Percentiles rank a stretch among this genome's conserved stretches.
Evolutionary conservation across 2,888 invertebrate species (phyloP).

Genomic region (Tachystola acroxantha): DNA sequence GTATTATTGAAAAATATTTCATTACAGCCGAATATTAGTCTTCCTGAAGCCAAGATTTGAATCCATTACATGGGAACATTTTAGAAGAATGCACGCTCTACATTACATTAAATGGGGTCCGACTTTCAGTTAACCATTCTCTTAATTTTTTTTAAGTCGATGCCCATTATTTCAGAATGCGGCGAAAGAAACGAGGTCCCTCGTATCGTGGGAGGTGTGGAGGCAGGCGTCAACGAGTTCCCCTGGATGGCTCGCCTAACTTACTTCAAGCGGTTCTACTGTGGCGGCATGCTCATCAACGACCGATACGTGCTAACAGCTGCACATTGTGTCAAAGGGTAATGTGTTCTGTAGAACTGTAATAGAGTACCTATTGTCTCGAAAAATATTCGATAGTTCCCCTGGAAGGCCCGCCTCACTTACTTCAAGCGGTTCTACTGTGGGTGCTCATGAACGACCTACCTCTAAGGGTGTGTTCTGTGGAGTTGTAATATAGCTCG

Average conservation of each 20-base stretch:
- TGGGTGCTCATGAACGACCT: constrained; percentile 91
- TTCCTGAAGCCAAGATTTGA: too few relatives aligned
- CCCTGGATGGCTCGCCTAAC: constrained; percentile 94
- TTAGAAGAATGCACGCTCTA: too few relatives aligned
- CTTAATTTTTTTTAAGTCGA: too few relatives aligned
- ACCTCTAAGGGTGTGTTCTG: too few relatives aligned
- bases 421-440: constrained; percentile 95
- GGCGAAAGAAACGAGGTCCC: constrained; percentile 89
- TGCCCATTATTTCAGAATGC: constrained; percentile 81
- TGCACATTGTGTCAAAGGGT: constrained; percentile 95
- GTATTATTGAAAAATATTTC: too few relatives aligned
- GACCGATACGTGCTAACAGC: constrained; percentile 93
- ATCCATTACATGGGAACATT: too few relatives aligned
- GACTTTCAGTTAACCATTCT: too few relatives aligned
- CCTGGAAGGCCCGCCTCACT: constrained; percentile 92
- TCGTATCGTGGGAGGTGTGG: constrained; percentile 89
- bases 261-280: constrained; percentile 93
- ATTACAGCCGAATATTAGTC: too few relatives aligned
- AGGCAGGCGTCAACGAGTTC: constrained; percentile 87
- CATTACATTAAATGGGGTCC: too few relatives aligned
- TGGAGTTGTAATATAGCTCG: too few relatives aligned
- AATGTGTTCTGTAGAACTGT: constrained; percentile 17
- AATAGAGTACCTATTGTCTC: too few relatives aligned
- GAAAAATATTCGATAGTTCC: too few relatives aligned
- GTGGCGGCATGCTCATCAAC: constrained; percentile 92